These are phyloP conservation scores for Malachius bipustulatus DNA, from an alignment of 2,888 invertebrate genomes.

Conservation along the genomic window DNA sequence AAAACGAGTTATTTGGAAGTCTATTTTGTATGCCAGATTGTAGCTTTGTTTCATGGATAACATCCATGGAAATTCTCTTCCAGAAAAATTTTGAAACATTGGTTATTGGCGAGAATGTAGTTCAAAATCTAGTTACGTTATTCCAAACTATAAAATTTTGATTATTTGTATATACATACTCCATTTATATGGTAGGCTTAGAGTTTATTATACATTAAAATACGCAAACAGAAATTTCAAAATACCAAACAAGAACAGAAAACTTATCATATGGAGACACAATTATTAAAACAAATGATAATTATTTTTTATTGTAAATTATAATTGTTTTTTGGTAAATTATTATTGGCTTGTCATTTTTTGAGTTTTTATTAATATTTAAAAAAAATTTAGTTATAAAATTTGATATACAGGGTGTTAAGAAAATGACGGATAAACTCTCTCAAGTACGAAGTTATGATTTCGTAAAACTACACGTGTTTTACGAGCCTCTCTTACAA, in stretches of 20 bases:
- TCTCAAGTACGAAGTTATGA: no score
- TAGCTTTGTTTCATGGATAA: background rate
- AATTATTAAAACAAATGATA: no score
- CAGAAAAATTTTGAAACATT: background rate
- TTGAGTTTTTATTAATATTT: no score
- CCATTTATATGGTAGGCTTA: background rate
- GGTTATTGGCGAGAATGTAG: background rate
- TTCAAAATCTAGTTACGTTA: background rate
- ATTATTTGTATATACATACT: no score
- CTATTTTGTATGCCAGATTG: background rate
- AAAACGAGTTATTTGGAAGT: background rate
- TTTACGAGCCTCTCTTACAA: no score
- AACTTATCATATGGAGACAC: conserved; percentile 2
- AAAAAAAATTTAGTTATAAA: no score
- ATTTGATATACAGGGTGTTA: no score
- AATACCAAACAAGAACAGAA: background rate
- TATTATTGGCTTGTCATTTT: no score
- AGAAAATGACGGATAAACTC: no score
- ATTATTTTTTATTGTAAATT: no score
- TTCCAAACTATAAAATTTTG: background rate
- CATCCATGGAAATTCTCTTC: conserved; percentile 1
- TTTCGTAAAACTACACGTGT: no score
- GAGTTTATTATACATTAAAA: background rate
- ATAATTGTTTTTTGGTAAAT: no score
- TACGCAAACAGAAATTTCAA: conserved; percentile 3